Conservation (phyloP, 2,113 vertebrate species). For the Tachuris rubrigastra region DNA sequence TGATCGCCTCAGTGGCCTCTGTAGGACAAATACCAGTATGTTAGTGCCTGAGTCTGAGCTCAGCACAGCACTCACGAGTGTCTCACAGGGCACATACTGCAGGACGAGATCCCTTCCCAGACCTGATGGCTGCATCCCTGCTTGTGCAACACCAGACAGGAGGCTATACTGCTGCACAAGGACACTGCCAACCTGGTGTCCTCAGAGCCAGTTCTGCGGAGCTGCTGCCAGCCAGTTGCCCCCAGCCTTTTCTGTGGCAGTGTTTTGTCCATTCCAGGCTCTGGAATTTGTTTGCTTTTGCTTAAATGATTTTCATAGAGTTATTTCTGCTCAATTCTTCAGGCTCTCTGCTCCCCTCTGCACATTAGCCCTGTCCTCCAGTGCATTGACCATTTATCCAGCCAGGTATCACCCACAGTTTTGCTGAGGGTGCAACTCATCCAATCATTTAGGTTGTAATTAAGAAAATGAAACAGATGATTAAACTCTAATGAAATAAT, state of each 20-base stretch:
- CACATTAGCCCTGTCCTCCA: neutral
- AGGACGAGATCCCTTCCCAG: neutral
- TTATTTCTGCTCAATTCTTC: neutral
- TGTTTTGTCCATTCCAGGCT: neutral
- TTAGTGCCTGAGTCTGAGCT: neutral
- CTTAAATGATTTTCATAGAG: neutral
- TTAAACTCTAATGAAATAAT: neutral
- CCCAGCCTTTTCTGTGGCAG: neutral
- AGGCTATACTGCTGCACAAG: fast-evolving
- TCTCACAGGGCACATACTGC: fast-evolving
- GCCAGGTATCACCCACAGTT: too few species aligned
- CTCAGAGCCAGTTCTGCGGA: neutral
- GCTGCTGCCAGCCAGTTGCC: fast-evolving
- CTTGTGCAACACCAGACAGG: fast-evolving
- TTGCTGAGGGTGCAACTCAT: neutral
- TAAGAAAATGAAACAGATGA: neutral
- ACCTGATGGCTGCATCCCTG: neutral
- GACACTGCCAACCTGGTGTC: fast-evolving
- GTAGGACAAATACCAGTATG: fast-evolving
- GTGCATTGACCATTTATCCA: neutral
- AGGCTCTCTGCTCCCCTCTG: neutral
- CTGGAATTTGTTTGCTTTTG: neutral
- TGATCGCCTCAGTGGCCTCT: neutral
- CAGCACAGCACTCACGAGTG: neutral
- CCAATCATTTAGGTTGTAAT: neutral